Base-by-base conservation (phyloP, 2,797 vertebrate genomes). In the Thamnophis elegans region DNA sequence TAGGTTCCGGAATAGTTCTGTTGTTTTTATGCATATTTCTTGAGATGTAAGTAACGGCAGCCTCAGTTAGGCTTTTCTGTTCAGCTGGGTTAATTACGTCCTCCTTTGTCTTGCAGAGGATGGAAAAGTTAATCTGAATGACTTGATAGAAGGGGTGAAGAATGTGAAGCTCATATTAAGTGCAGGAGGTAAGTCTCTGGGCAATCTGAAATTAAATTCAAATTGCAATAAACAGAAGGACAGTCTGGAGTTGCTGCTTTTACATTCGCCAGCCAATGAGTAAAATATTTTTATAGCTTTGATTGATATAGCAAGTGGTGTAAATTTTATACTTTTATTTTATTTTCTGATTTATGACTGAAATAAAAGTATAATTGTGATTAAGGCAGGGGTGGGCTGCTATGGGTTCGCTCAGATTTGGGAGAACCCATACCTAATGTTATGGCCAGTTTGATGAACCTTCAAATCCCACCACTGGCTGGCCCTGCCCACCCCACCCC, bases 51-150 rank as follows among this genome's bases (percentile, higher is more conserved):
- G 14, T 47, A 11, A 54, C 5, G 8, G 4, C 36, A 42, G 4
- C 5, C 9, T 42, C 11, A 22, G 3, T 32, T 55, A n/a, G 51
- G 20, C 5, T 85, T 62, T 2, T 5, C 28, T 86, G 8, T 18
- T 18, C 51, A 82, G 26, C 28, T 60, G 86, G 51, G 18, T 51
- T 28, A 53, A 42, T 36, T 68, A 59, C 36, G 58, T 65, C 3
- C 32, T n/a, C 65, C 11, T 92, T 11, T 93, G 68, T 92, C 68
- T 91, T 62, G 54, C 25, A 96, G 95, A 8, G 58, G 73, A 94
- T 90, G 92, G 73, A 28, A 95, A 62, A 2, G 55, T 92, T 58
- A 89, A 94, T 91, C 20, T 93, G 28, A 93, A 60, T 87, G 88
- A 85, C 0, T 91, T 94, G 87, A 51, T 94, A 47, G 87, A 92